phyloP scores from a whole-genome alignment of 2,113 vertebrate genomes.

The Microtus oregoni region DNA sequence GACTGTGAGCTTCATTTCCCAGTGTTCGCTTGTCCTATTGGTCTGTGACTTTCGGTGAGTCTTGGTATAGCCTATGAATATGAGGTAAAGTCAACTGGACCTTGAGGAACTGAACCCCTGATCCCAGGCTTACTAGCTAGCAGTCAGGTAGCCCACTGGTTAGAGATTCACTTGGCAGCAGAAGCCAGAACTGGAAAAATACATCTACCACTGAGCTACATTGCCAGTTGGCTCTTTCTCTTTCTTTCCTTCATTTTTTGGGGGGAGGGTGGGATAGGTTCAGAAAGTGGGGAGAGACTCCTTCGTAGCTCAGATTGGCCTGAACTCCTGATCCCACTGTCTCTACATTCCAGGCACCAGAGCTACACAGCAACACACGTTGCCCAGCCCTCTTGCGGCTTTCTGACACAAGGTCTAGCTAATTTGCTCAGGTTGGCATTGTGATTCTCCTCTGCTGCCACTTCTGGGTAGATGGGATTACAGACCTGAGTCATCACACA shows the following conservation, averaged over 20 bases:
- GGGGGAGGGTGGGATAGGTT: not conserved
- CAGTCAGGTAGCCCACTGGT: not conserved
- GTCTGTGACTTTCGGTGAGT: not conserved
- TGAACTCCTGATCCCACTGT: not conserved
- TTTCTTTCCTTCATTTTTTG: not conserved
- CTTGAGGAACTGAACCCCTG: not conserved
- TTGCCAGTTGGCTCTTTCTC: not conserved
- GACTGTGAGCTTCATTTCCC: conserved; percentile 3
- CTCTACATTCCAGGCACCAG: not conserved
- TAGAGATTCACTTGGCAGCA: not conserved
- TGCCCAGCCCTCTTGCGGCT: not conserved
- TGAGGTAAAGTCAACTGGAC: not conserved
- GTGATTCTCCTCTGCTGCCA: not conserved
- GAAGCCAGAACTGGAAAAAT: not conserved
- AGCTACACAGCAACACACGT: not conserved
- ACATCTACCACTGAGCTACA: not conserved
- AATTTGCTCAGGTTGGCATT: not conserved
- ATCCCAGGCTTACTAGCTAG: conserved; percentile 10
- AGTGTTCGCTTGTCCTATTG: not conserved
- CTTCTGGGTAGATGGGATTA: not conserved
- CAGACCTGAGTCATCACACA: not conserved
- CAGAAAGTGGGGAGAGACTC: not conserved
- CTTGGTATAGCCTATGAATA: not conserved
- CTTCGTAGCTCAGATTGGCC: not conserved
- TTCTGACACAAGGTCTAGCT: too few relatives aligned